Percentiles rank a stretch among this genome's conserved stretches.
phyloP scores from a whole-genome alignment of 2,888 invertebrate species.

The Tinea pellionella region DNA sequence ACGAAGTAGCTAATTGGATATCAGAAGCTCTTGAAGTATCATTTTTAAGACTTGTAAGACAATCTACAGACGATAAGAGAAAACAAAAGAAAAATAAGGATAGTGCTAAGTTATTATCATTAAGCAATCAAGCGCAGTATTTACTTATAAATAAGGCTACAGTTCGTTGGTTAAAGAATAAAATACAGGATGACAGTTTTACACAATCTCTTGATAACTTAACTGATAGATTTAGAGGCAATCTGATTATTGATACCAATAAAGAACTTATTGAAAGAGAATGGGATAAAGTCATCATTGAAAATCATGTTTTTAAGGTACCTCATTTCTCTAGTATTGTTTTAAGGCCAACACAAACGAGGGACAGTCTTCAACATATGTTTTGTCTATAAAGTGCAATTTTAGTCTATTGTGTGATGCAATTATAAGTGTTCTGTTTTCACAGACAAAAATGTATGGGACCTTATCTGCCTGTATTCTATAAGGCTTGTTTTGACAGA shows the following conservation, averaged over 20 bases:
- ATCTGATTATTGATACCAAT: slow-evolving; percentile 82
- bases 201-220: slow-evolving; percentile 69
- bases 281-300: slow-evolving; percentile 76
- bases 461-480: no score
- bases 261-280: slow-evolving; percentile 82
- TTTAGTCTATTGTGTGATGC: no score
- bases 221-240: slow-evolving; percentile 88
- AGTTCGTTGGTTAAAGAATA: slow-evolving; percentile 75
- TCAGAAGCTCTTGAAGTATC: slow-evolving; percentile 75
- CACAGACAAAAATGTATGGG: no score
- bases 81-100: slow-evolving; percentile 32
- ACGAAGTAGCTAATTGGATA: slow-evolving; percentile 84
- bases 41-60: slow-evolving; percentile 77
- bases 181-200: slow-evolving; percentile 65
- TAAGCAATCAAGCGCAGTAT: slow-evolving; percentile 88
- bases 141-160: slow-evolving; percentile 84
- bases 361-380: no score
- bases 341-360: no score
- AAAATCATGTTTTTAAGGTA: slow-evolving; percentile 74
- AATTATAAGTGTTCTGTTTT: no score
- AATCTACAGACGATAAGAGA: slow-evolving; percentile 52
- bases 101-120: slow-evolving; percentile 51
- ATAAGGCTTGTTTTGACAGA: no score
- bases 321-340: slow-evolving; percentile 14
- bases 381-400: no score